A percentile compares a stretch with the other conserved stretches of the same genome.
Evolutionary conservation across 1,140 invertebrate genomes (phyloP).

Genomic region (Aphidius ervi): DNA sequence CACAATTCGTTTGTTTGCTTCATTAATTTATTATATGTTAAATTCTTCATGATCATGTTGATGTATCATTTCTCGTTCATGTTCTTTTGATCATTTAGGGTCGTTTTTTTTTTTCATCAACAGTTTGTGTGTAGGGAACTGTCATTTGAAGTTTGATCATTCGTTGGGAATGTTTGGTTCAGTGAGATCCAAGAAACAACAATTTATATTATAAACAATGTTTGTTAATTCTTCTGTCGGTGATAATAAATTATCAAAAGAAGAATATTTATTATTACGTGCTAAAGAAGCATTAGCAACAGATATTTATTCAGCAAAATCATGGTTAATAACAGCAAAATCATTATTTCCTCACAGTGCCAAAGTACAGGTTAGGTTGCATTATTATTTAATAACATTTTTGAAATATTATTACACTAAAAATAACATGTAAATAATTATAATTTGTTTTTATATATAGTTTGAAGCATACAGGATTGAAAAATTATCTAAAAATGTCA

Average conservation of each 20-base stretch:
- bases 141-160: no score
- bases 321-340: constrained; percentile 88
- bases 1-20: no score
- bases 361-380: constrained; percentile 66
- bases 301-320: constrained; percentile 76
- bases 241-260: constrained; percentile 55
- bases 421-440: not conserved
- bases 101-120: no score
- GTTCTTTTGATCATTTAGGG: no score
- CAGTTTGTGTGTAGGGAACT: no score
- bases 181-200: no score
- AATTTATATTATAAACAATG: no score
- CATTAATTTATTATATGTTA: no score
- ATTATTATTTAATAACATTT: constrained; percentile 9
- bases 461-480: constrained; percentile 80
- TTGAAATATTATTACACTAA: not conserved
- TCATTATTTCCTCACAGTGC: constrained; percentile 82
- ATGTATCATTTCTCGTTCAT: no score
- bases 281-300: constrained; percentile 67
- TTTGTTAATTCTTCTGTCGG: constrained; percentile 38
- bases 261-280: constrained; percentile 74
- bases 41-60: no score
- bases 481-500: constrained; percentile 72
- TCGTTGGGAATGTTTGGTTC: no score
- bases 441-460: constrained; percentile 46